These are phyloP conservation scores for Anthopleura sola DNA, from an alignment of 64 coral and sea anemone species.

Conservation along the genomic window DNA sequence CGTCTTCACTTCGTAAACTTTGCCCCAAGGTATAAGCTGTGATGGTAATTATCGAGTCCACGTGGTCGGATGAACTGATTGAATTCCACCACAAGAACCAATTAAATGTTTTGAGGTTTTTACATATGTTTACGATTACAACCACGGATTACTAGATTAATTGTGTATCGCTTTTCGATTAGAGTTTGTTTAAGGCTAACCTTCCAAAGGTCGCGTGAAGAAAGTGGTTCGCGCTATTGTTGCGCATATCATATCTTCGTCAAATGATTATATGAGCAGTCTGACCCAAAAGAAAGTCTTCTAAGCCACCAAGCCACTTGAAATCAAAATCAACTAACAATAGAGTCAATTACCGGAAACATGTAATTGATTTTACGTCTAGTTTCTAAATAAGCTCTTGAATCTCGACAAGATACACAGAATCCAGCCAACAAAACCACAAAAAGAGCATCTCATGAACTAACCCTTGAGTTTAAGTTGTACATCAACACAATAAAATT, in stretches of 20 bases:
- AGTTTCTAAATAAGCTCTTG: neutral
- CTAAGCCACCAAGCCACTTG: neutral
- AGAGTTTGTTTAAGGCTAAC: neutral
- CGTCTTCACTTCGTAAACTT: neutral
- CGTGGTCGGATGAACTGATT: neutral
- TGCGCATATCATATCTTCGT: neutral
- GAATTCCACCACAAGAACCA: neutral
- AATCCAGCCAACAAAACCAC: neutral
- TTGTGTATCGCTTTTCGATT: neutral
- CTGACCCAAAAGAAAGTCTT: neutral
- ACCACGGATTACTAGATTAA: neutral
- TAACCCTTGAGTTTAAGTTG: neutral
- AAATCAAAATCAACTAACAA: neutral
- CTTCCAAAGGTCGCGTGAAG: neutral
- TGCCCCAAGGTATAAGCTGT: neutral
- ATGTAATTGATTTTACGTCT: neutral
- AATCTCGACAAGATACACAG: neutral
- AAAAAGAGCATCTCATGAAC: neutral
- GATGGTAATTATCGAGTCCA: neutral
- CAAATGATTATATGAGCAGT: neutral
- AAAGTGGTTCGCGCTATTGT: neutral
- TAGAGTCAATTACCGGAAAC: neutral
- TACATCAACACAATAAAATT: neutral
- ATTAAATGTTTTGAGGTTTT: neutral
- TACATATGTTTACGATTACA: neutral